Evolutionary conservation across 2,113 vertebrate genomes (phyloP).

Genomic region (Puffinus mauretanicus): DNA sequence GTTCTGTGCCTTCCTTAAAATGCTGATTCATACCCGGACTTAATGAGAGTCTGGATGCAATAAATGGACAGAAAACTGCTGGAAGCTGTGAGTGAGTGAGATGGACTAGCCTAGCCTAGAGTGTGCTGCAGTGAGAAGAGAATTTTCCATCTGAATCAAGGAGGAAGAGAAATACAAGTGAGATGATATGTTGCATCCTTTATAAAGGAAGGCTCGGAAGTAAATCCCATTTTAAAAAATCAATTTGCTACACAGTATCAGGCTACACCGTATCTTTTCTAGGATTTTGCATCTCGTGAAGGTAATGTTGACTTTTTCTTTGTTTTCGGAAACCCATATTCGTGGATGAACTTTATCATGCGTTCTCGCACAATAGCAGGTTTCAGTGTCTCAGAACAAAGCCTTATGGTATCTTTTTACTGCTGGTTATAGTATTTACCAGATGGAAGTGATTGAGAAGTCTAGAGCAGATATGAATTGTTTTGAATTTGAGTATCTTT

Average conservation of each 20-base stretch:
- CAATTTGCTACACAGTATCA: not conserved
- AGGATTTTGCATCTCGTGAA: not conserved
- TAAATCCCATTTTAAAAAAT: not conserved
- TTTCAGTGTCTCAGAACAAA: not conserved
- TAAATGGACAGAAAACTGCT: not conserved
- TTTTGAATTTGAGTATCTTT: not conserved
- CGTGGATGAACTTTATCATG: not conserved
- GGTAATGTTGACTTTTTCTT: not conserved
- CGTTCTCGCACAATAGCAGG: not conserved
- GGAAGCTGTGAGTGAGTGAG: not conserved
- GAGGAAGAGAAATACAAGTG: not conserved
- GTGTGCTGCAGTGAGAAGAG: not conserved
- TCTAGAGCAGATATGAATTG: not conserved
- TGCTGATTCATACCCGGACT: not conserved
- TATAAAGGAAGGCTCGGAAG: not conserved
- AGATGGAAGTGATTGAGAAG: constrained; percentile 11
- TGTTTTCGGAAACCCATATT: not conserved
- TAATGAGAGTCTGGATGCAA: not conserved
- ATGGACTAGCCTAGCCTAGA: not conserved
- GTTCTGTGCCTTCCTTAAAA: not conserved
- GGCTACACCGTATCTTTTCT: not conserved
- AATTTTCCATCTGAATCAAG: not conserved
- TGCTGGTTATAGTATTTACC: not conserved
- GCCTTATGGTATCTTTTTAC: not conserved
- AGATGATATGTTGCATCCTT: not conserved